Evolutionary conservation across 2,797 vertebrate species (phyloP), one percentile per base, ranked within the genome.

Genomic region (Coregonus ussuriensis): DNA sequence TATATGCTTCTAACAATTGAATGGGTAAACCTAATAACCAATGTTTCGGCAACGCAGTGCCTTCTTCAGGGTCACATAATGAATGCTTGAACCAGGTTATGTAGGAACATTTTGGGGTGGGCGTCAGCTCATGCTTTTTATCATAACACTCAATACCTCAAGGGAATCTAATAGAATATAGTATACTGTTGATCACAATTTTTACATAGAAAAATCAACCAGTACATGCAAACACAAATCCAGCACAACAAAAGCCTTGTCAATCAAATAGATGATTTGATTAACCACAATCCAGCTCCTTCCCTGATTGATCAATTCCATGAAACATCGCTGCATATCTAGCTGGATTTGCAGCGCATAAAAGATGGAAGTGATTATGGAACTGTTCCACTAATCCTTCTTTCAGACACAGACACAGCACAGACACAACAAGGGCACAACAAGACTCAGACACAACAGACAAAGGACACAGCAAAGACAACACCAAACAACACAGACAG

Each of bases 321-420:
- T 59, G 37, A 29, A 65, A 41, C 84, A 53, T 79, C 81, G 75
- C 52, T 70, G 35, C 3, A 63, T 0, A 70, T 56, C 37, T 72
- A 75, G 78, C 47, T 56, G 53, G 77, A 59, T 18, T 65, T 63
- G 80, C 75, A 0, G 52, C 35, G 74, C 76, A 74, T 82, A 1
- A 25, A 25, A 25, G 63, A 81, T 82, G 83, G 69, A 63, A 25
- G 25, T 68, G 79, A 81, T 86, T 77, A 76, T 25, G 5, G 31
- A 81, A 72, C 29, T 9, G 63, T 66, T 41, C 41, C 80, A 25
- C 52, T 79, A 84, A 86, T 79, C 81, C 80, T 52, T 74, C 81
- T 75, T 76, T 74, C 84, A 53, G 81, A 35, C 78, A 80, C 78
- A 83, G 33, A 77, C 83, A 77, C 71, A 25, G 21, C 25, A 18